A percentile compares a stretch with the other conserved stretches of the same genome.
Conservation (phyloP, 30 jellyfish, hydroid and myxozoan genomes). For the Aurelia sp. region DNA sequence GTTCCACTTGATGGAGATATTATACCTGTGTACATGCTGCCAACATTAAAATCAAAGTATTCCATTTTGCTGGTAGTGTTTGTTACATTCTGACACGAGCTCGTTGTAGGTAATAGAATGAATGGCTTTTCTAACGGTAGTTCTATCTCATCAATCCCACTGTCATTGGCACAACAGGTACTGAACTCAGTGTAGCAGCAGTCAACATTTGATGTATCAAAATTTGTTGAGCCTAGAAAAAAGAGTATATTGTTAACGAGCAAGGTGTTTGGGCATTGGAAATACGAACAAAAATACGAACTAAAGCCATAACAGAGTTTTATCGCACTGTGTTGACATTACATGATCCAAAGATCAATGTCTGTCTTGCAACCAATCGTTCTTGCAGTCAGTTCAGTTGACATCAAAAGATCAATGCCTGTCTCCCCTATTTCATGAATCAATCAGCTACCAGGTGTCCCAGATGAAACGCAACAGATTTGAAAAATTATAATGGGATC, state of each 20-base stretch:
- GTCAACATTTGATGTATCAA: conserved; percentile 19
- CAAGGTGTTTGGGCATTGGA: too few species aligned
- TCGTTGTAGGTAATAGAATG: conserved; percentile 48
- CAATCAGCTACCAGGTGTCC: too few species aligned
- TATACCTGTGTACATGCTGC: not conserved
- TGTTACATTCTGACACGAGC: conserved; percentile 50
- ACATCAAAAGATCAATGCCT: too few species aligned
- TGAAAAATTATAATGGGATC: too few species aligned
- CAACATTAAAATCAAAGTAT: conserved; percentile 3
- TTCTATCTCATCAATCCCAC: not conserved
- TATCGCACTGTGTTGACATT: too few species aligned
- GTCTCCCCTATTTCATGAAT: too few species aligned
- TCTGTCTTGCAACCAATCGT: too few species aligned
- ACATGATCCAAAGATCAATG: too few species aligned
- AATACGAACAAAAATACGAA: too few species aligned
- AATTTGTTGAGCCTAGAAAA: conserved; percentile 18
- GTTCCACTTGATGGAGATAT: conserved; percentile 17
- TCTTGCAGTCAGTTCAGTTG: too few species aligned
- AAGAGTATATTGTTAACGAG: not conserved
- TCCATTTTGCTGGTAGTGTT: conserved; percentile 34
- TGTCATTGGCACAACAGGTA: conserved; percentile 78
- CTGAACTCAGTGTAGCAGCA: conserved; percentile 56
- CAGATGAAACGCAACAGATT: too few species aligned
- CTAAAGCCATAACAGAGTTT: too few species aligned
- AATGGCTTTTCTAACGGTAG: conserved; percentile 53